Evolutionary conservation across 2,888 invertebrate genomes (phyloP), one percentile per base, ranked within the genome.

Genomic region (Ophion ellenae): DNA sequence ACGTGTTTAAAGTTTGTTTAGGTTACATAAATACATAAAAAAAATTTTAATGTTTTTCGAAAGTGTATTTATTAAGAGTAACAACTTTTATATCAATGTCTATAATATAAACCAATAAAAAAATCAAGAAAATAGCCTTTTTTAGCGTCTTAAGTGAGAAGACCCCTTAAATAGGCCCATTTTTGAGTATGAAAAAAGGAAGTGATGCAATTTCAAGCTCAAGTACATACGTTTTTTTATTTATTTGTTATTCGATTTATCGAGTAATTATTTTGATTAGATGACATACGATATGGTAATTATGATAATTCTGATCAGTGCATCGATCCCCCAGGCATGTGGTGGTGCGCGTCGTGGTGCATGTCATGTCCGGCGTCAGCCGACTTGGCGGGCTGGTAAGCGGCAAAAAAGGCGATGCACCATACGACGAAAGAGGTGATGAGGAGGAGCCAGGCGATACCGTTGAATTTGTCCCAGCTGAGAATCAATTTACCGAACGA

Each of bases 391-490:
- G 90, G 89, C 69, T 84, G 40, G 70, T 93, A 91, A 2, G 79
- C 36, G 10, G 73, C 9, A 14, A 92, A 93, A 73, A 88, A 93
- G 1, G 79, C 84, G 20, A 89, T 6, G n/a, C 89, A 86, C 93
- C 93, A 93, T 57, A 90, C 45, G n/a, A 87, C 80, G n/a, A 93
- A 92, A 3, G 90, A 87, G 0, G 84, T 4, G 0, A 91, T 17
- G 6, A 93, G 78, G 2, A 89, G 0, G 2, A 88, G 24, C 17
- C 90, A 88, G 1, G 88, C 81, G 45, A 81, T 69, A 6, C 86
- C 63, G 74, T 91, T 93, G 36, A 92, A 92, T 87, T 75, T 90
- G 59, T 93, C 89, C 93, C 93, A 93, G 5, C 92, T 91, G 2
- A 93, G 83, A 71, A 93, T 88, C 17, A 83, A 78, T 76, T 73